phyloP scores from a whole-genome alignment of 2,113 vertebrate species.

The Mugil cephalus region DNA sequence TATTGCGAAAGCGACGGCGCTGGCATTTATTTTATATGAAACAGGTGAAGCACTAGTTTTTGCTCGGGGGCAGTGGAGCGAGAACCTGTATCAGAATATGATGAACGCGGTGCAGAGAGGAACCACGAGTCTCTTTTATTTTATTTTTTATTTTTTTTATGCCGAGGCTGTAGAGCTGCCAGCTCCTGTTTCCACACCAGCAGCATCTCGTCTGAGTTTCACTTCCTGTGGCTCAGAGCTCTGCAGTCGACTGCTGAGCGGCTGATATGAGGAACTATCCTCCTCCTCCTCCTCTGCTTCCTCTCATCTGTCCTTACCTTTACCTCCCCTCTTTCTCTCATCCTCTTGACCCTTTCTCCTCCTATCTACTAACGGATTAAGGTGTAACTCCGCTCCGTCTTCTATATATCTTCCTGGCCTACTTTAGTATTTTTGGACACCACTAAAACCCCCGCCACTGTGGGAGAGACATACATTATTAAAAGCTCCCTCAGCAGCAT shows the following conservation, averaged over 20 bases:
- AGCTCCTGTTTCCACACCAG: slow-evolving; percentile 41
- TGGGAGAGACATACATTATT: slow-evolving; percentile 65
- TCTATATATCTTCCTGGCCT: slow-evolving; percentile 61
- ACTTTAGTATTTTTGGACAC: slow-evolving; percentile 75
- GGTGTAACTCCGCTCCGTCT: slow-evolving; percentile 35
- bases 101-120: too few relatives aligned
- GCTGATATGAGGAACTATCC: slow-evolving; percentile 58
- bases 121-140: too few relatives aligned
- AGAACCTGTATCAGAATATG: too few relatives aligned
- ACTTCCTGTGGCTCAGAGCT: slow-evolving; percentile 51
- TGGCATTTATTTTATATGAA: slow-evolving; percentile 6
- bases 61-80: too few relatives aligned
- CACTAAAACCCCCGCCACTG: slow-evolving; percentile 33
- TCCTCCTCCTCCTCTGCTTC: slow-evolving; percentile 14
- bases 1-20: not conserved
- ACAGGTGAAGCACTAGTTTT: not conserved
- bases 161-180: slow-evolving; percentile 24
- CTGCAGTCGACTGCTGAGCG: slow-evolving; percentile 50
- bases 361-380: slow-evolving; percentile 42
- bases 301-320: slow-evolving; percentile 21
- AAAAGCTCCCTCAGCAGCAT: slow-evolving; percentile 44
- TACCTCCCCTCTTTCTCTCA: slow-evolving; percentile 15
- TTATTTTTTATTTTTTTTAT: slow-evolving; percentile 18
- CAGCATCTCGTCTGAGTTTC: slow-evolving; percentile 36
- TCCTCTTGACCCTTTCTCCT: slow-evolving; percentile 20